Conservation (phyloP, 1,140 invertebrate species). For the Panulirus ornatus region DNA sequence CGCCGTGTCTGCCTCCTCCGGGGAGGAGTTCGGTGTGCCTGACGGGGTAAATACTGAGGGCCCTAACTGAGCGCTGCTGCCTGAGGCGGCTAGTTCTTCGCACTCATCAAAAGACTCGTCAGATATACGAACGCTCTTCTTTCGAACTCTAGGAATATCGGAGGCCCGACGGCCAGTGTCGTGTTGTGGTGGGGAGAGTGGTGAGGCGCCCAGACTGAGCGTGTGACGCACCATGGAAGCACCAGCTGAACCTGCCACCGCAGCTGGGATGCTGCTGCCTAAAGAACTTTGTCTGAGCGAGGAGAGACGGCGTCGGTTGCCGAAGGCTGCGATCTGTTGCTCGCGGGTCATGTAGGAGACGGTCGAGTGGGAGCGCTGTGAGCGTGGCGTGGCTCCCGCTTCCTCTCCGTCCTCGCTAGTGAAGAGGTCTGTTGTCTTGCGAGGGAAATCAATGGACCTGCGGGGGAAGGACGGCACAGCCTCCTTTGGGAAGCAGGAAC, state of each 20-base stretch:
- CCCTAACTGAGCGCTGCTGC: background rate
- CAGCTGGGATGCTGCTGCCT: slow-evolving; percentile 55
- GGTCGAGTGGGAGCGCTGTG: slow-evolving; percentile 74
- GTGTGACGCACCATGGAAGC: slow-evolving; percentile 63
- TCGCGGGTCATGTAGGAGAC: slow-evolving; percentile 75
- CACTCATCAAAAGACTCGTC: slow-evolving; percentile 75
- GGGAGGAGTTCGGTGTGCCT: slow-evolving; percentile 68
- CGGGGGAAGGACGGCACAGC: slow-evolving; percentile 74
- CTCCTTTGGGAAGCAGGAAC: slow-evolving; percentile 74
- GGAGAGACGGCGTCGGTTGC: slow-evolving; percentile 68
- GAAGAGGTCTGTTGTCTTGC: slow-evolving; percentile 72
- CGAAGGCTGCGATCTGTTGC: slow-evolving; percentile 67
- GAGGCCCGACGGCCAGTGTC: slow-evolving; percentile 66
- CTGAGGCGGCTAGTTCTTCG: slow-evolving; percentile 70
- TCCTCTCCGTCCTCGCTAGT: slow-evolving; percentile 75
- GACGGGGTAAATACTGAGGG: slow-evolving; percentile 46
- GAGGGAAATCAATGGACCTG: slow-evolving; percentile 75
- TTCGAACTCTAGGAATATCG: slow-evolving; percentile 67
- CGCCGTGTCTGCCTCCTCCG: slow-evolving; percentile 62
- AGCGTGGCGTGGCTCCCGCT: slow-evolving; percentile 59
- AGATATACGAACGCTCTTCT: slow-evolving; percentile 75
- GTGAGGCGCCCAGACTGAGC: slow-evolving; percentile 61
- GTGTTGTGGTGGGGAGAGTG: slow-evolving; percentile 71
- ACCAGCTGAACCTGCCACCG: slow-evolving; percentile 41
- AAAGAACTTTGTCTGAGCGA: slow-evolving; percentile 72